phyloP scores from a whole-genome alignment of 2,888 invertebrate genomes.

The Disparrhopalites patrizii region DNA sequence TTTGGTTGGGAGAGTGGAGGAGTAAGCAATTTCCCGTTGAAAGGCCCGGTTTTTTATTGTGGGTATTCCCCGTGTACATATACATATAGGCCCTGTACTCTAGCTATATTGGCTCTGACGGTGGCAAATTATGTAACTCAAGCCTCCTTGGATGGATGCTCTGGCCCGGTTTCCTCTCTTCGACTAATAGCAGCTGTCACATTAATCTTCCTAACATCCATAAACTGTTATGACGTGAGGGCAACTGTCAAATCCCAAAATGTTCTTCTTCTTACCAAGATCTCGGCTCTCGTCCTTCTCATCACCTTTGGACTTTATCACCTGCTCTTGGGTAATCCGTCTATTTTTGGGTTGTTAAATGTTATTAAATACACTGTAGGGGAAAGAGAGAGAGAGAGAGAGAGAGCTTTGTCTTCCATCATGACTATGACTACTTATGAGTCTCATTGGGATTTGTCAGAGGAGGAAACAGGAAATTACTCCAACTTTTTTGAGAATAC shows the following conservation, averaged over 20 bases:
- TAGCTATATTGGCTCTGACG: conserved; percentile 91
- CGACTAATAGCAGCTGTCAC: conserved; percentile 74
- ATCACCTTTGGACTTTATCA: conserved; percentile 75
- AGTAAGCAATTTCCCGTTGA: no score
- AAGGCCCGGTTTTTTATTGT: no score
- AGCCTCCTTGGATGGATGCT: conserved; percentile 76
- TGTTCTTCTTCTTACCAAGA: conserved; percentile 87
- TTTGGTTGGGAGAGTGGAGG: no score
- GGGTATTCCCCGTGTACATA: no score
- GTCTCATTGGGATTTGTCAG: no score
- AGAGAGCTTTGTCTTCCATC: no score
- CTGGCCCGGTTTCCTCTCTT: conserved; percentile 65
- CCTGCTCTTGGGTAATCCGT: conserved; percentile 57
- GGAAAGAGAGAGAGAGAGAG: no score
- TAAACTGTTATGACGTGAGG: conserved; percentile 81
- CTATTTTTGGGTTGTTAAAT: not conserved
- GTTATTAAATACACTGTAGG: no score
- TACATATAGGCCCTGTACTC: no score
- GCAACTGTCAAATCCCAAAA: conserved; percentile 84
- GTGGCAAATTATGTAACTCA: conserved; percentile 89
- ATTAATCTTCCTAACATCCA: conserved; percentile 78
- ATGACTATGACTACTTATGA: no score
- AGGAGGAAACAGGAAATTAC: no score
- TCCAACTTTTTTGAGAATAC: no score
- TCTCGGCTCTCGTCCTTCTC: conserved; percentile 75